These are phyloP conservation scores for Syngnathus floridae DNA, from an alignment of 2,113 vertebrate species.

Conservation along the genomic window DNA sequence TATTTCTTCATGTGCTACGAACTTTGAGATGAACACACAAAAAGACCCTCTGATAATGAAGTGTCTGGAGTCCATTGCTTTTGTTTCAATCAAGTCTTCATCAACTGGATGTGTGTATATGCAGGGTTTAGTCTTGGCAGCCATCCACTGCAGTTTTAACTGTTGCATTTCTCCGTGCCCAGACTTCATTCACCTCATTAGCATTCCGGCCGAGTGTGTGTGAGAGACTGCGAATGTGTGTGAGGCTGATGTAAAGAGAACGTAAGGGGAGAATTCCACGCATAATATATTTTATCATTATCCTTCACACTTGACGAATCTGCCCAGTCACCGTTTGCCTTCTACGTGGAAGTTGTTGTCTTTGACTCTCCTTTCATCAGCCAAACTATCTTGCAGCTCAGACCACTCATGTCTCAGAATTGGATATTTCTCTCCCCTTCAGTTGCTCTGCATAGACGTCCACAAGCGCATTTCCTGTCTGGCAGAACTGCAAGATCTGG, in stretches of 20 bases:
- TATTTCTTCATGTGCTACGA: too few species aligned
- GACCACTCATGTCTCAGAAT: conserved; percentile 20
- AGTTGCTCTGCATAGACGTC: conserved; percentile 84
- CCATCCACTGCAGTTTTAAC: conserved; percentile 62
- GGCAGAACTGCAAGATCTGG: conserved; percentile 77
- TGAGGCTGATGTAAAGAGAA: conserved; percentile 23
- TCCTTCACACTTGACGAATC: conserved; percentile 21
- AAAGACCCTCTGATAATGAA: too few species aligned
- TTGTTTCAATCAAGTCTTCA: not conserved
- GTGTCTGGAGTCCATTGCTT: not conserved
- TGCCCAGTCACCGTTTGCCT: conserved; percentile 15
- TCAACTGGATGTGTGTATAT: conserved; percentile 19
- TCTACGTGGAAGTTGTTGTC: conserved; percentile 10
- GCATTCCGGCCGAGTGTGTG: conserved; percentile 39
- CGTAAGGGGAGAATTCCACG: conserved; percentile 11
- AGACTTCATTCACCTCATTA: conserved; percentile 53
- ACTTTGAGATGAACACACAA: too few species aligned
- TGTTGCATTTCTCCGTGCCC: conserved; percentile 67
- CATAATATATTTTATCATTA: conserved; percentile 25
- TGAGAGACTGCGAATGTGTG: conserved; percentile 22
- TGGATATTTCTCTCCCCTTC: conserved; percentile 33
- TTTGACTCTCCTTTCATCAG: not conserved
- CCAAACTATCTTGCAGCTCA: conserved; percentile 15
- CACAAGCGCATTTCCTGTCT: conserved; percentile 83
- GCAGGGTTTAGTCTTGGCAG: conserved; percentile 37